Conservation (phyloP, 2,113 vertebrate species). For the Pangasianodon gigas region DNA sequence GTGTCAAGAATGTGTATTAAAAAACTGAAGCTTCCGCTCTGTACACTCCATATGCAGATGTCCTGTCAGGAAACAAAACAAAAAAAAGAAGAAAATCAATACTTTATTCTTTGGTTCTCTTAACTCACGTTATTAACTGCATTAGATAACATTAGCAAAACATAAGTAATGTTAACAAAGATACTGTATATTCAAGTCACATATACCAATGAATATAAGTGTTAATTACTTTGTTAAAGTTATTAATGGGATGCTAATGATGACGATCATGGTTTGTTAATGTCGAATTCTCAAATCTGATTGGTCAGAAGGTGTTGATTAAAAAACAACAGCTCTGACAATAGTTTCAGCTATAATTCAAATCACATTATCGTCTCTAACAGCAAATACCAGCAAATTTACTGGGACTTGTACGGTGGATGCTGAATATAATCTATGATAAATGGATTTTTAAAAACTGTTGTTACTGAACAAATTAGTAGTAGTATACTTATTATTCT, state of each 20-base stretch:
- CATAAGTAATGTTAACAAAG: background rate
- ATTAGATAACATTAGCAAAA: background rate
- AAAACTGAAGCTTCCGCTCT: background rate
- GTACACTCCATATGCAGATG: background rate
- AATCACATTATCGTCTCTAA: background rate
- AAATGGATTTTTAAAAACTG: background rate
- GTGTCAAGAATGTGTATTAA: background rate
- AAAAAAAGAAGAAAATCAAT: background rate
- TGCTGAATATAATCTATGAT: background rate
- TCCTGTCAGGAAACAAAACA: background rate
- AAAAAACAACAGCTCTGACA: background rate
- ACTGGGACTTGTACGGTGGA: background rate
- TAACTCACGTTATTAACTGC: background rate
- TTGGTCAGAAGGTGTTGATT: background rate
- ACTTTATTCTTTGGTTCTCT: background rate
- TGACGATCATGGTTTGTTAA: background rate
- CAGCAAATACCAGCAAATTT: background rate
- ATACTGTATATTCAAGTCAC: background rate
- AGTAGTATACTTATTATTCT: background rate
- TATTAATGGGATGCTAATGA: background rate
- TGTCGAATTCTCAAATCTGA: background rate
- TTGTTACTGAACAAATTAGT: background rate
- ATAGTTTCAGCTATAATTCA: background rate
- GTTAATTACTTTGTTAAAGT: background rate
- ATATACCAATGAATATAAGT: background rate